phyloP scores from a whole-genome alignment of 2,888 invertebrate species.

The Gymnosoma rotundatum region DNA sequence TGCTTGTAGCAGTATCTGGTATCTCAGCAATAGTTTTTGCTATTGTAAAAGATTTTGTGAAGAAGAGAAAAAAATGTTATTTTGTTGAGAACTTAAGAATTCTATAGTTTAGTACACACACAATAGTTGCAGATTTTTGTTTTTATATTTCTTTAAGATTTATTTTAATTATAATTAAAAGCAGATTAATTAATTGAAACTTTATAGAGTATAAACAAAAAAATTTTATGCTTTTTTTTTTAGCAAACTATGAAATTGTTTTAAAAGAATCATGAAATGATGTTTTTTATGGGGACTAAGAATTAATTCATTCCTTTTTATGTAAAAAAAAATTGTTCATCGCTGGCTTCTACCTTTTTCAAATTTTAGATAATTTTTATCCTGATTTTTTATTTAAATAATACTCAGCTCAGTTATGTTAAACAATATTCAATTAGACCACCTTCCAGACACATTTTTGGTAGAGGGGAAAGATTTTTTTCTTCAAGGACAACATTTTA shows the following conservation, averaged over 20 bases:
- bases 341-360: too few species aligned
- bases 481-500: too few species aligned
- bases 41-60: constrained; percentile 22
- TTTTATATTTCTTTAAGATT: neutral
- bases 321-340: too few species aligned
- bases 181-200: constrained; percentile 10
- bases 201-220: neutral
- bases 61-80: neutral
- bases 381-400: too few species aligned
- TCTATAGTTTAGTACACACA: constrained; percentile 4
- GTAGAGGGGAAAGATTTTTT: too few species aligned
- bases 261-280: too few species aligned
- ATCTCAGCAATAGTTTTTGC: constrained; percentile 5
- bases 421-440: too few species aligned
- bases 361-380: too few species aligned
- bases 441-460: too few species aligned
- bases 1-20: neutral
- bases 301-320: too few species aligned
- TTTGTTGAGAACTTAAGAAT: constrained; percentile 22
- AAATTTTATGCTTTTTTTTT: neutral
- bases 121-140: constrained; percentile 17
- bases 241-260: neutral
- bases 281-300: too few species aligned
- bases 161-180: constrained; percentile 35
- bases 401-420: too few species aligned